phyloP scores from a whole-genome alignment of 2,113 vertebrate species.

The Plecotus auritus region DNA sequence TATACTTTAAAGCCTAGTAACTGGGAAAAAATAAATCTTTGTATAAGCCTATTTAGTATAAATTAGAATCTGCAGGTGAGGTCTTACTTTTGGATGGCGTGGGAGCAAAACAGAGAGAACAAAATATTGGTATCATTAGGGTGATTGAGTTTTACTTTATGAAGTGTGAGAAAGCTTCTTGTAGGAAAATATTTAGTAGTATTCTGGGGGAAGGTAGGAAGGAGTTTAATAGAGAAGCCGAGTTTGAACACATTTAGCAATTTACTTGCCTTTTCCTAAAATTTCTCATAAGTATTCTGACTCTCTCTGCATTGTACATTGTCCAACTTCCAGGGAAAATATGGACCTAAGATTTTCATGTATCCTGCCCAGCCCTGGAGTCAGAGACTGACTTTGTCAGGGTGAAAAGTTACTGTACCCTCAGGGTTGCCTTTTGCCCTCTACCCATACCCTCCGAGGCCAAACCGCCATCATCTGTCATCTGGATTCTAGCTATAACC shows the following conservation, averaged over 20 bases:
- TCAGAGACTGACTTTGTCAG: neutral
- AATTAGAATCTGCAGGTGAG: neutral
- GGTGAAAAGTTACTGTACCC: neutral
- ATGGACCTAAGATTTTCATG: neutral
- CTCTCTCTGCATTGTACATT: neutral
- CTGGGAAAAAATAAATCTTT: neutral
- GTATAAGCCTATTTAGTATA: neutral
- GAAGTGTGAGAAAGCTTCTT: slow-evolving; percentile 39
- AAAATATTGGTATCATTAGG: slow-evolving; percentile 16
- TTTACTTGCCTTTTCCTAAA: slow-evolving; percentile 12
- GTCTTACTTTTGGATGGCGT: neutral
- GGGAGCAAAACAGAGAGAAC: neutral
- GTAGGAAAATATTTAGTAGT: slow-evolving; percentile 32
- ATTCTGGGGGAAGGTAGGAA: slow-evolving; percentile 5
- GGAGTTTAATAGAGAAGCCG: slow-evolving; percentile 29
- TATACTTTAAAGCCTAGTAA: neutral
- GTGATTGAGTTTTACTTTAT: slow-evolving; percentile 15
- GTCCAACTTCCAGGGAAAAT: neutral
- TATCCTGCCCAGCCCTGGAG: neutral
- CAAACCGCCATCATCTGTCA: accelerated
- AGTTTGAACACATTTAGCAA: slow-evolving; percentile 35
- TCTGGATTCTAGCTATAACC: neutral
- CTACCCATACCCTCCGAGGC: neutral
- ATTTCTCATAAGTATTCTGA: neutral
- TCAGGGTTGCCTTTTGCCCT: neutral